Conservation (phyloP, 2,888 invertebrate species). For the Aporophyla lueneburgensis region DNA sequence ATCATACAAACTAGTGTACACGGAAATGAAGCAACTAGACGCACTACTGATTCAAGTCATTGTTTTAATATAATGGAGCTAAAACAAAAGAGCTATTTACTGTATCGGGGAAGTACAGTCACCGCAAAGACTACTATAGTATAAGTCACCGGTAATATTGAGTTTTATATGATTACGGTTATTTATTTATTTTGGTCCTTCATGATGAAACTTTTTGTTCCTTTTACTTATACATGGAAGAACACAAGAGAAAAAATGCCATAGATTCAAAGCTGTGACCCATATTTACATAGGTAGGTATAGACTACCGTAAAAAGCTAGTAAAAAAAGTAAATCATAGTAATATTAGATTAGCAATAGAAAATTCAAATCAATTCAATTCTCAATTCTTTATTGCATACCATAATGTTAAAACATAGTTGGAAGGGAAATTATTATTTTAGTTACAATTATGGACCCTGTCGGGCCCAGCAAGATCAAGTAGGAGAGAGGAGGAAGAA, state of each 20-base stretch:
- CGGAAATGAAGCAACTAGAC: slow-evolving; percentile 44
- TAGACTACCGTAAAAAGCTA: neutral
- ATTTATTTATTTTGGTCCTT: slow-evolving; percentile 1
- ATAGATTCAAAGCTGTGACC: neutral
- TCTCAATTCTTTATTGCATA: no score
- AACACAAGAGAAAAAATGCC: neutral
- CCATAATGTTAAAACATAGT: no score
- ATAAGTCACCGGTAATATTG: slow-evolving; percentile 2
- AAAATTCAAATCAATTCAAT: neutral
- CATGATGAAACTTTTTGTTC: neutral
- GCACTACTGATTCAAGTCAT: slow-evolving; percentile 14
- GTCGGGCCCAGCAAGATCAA: no score
- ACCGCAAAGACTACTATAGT: no score
- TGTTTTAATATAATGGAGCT: slow-evolving; percentile 46
- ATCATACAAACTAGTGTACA: slow-evolving; percentile 3
- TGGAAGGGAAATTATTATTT: no score
- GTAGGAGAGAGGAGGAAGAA: no score
- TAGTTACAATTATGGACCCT: no score
- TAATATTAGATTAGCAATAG: neutral
- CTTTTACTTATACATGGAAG: neutral
- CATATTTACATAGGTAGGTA: neutral
- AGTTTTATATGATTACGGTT: neutral
- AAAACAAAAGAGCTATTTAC: slow-evolving; percentile 45
- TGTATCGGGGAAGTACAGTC: slow-evolving; percentile 21
- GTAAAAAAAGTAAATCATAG: neutral